Conservation (phyloP, 2,797 vertebrate genomes). For the Megaceryle alcyon region DNA sequence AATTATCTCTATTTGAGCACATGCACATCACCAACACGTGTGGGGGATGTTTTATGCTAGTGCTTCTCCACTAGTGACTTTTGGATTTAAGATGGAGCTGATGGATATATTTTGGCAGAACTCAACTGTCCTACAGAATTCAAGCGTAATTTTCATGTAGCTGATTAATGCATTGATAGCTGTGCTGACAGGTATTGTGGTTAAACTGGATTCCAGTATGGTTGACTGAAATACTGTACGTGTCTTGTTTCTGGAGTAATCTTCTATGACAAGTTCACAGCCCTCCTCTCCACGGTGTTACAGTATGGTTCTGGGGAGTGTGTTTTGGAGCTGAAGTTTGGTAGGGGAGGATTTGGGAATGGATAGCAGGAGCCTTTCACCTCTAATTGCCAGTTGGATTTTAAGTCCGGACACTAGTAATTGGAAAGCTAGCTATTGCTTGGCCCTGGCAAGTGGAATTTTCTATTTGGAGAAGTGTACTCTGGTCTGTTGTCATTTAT, state of each 20-base stretch:
- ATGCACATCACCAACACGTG: background rate
- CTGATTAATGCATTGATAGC: constrained; percentile 35
- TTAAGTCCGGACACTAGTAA: background rate
- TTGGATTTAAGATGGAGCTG: background rate
- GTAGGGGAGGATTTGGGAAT: background rate
- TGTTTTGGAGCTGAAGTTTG: background rate
- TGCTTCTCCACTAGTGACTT: background rate
- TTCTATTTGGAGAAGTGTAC: background rate
- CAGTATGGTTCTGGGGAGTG: background rate
- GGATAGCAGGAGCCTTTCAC: background rate
- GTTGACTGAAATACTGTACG: background rate
- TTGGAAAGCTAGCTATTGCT: background rate
- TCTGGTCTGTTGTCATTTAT: background rate
- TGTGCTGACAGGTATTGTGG: background rate
- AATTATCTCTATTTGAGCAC: background rate
- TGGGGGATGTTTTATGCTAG: background rate
- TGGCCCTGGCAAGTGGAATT: background rate
- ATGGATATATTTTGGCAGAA: background rate
- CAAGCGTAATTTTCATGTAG: constrained; percentile 6
- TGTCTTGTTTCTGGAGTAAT: background rate
- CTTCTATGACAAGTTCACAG: background rate
- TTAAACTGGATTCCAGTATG: constrained; percentile 16
- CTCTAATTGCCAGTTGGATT: background rate
- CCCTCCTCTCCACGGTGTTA: background rate
- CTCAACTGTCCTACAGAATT: background rate